phyloP scores from a whole-genome alignment of 2,888 invertebrate species.

The Lasioglossum zephyrum region DNA sequence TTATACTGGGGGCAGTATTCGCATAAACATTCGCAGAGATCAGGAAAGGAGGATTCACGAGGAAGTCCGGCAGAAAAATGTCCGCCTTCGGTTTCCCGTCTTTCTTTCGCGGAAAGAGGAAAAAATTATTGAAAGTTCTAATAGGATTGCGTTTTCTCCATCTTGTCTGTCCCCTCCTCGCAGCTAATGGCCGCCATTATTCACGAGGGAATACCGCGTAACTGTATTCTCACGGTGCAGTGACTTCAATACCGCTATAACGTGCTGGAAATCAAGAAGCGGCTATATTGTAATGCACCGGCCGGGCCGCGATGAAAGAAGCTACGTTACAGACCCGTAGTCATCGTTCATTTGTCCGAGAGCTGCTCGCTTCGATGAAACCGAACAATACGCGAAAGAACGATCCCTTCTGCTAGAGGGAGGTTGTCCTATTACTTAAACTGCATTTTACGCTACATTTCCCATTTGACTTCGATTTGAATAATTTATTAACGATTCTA shows the following conservation, averaged over 20 bases:
- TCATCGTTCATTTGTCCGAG: constrained; percentile 40
- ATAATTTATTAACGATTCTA: background rate
- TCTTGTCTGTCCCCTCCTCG: background rate
- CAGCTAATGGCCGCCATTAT: constrained; percentile 60
- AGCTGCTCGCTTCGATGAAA: constrained; percentile 21
- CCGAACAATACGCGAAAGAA: background rate
- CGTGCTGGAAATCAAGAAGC: constrained; percentile 64
- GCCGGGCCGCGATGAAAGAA: constrained; percentile 48
- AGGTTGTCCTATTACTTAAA: background rate
- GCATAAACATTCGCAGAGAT: background rate
- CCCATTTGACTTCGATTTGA: background rate
- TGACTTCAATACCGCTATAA: constrained; percentile 74
- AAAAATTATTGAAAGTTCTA: constrained; percentile 22
- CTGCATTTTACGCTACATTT: background rate
- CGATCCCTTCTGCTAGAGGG: background rate
- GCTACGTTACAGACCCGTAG: constrained; percentile 10
- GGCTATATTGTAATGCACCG: constrained; percentile 57
- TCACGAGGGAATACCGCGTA: constrained; percentile 68
- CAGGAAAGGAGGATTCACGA: background rate
- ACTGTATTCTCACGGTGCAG: constrained; percentile 75
- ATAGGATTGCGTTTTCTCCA: constrained; percentile 18
- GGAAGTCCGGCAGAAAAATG: background rate
- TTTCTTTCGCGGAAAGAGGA: background rate
- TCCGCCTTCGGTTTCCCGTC: background rate
- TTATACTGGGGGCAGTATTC: background rate